Conservation (phyloP, 2,797 vertebrate species). For the Hozukius guyotensis region DNA sequence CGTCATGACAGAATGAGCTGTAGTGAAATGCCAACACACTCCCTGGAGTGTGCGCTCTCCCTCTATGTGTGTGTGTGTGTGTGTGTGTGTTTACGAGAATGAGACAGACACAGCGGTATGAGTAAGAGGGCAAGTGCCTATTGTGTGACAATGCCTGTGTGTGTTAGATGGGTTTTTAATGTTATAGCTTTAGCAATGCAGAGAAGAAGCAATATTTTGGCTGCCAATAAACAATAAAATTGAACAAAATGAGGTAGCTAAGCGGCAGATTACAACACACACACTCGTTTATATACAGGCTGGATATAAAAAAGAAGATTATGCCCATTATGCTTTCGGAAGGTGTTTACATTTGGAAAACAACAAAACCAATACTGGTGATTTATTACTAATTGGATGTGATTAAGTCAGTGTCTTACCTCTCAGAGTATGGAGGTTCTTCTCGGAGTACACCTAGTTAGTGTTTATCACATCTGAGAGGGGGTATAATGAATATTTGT, state of each 20-base stretch:
- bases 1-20: slow-evolving; percentile 70
- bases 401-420: background rate
- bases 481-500: background rate
- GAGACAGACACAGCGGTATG: slow-evolving; percentile 5
- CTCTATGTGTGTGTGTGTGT: background rate
- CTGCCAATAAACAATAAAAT: slow-evolving; percentile 46
- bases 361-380: background rate
- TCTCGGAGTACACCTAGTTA: background rate
- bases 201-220: slow-evolving; percentile 35
- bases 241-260: slow-evolving; percentile 36
- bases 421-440: background rate
- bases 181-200: slow-evolving; percentile 47
- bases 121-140: slow-evolving; percentile 25
- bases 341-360: slow-evolving; percentile 2
- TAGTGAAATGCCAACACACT: slow-evolving; percentile 67
- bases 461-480: background rate
- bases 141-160: slow-evolving; percentile 29
- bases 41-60: slow-evolving; percentile 46
- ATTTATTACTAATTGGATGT: background rate
- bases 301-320: background rate
- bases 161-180: slow-evolving; percentile 58
- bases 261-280: slow-evolving; percentile 37
- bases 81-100: background rate
- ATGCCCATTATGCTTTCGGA: background rate
- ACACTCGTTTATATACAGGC: background rate